Evolutionary conservation across 2,113 vertebrate species (phyloP), one percentile per base, ranked within the genome.

Genomic region (Grammomys surdaster): DNA sequence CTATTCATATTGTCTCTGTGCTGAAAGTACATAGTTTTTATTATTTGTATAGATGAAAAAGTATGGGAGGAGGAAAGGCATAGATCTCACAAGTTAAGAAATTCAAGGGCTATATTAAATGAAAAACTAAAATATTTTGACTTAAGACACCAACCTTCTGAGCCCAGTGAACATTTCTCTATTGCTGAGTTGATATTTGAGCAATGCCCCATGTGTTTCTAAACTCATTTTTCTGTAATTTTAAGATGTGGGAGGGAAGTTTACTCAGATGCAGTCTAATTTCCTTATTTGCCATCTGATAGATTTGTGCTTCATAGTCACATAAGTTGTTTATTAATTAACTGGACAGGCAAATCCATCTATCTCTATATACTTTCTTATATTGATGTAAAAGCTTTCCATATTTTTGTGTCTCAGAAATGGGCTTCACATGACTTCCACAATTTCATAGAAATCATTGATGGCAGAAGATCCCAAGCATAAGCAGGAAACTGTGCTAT

Each of bases 11-110:
- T 80, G 31, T 28, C 20, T 90, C 56, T 69, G 75, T 78, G 19
- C 58, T 91, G 40, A 94, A 91, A 8, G 5, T 88, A 28, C 14
- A 69, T 12, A 75, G 26, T 82, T 48, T 65, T 28, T 60, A 9
- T 54, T 93, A 92, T 63, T 89, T 93, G 17, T 54, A 36, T 69
- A 73, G 69, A 89, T 94, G 26, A 91, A 10, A 63, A 5, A 90
- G 19, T 77, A 51, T 94, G 76, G 12, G 19, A 1, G 58, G 93
- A n/a, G 3, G 60, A 95, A 31, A 19, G 19, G 48, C 6, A 60
- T 36, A 75, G 75, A 92, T 65, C 2, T 91, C 33, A 95, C 12
- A 33, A 84, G 22, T 4, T 87, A 3, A 16, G 0, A 65, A 85
- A 56, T 12, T 56, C 19, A 51, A n/a, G 0, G 63, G 22, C 89